Base-by-base conservation (phyloP, 2,113 vertebrate species). In the Romanogobio albipinnatus region DNA sequence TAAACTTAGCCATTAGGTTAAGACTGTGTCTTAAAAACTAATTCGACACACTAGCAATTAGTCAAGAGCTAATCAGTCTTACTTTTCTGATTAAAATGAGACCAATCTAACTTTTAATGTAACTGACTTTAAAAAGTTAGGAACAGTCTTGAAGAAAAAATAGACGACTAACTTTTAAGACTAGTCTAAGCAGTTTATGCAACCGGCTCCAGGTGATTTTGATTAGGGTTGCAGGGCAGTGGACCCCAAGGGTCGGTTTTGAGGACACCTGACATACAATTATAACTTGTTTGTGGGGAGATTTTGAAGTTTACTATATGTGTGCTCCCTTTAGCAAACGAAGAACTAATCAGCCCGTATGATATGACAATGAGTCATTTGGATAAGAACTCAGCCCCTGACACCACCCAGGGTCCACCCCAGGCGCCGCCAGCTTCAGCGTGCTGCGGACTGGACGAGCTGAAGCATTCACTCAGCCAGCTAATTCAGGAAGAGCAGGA, bases 291-390 rank as follows among this genome's bases (percentile, higher is more conserved):
- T 76, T 68, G 43, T 47, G 26, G 24, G 33, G n/a, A 73, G 4
- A 47, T 78, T 58, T 83, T 86, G 73, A 78, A 77, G 75, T 43
- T 62, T 84, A 71, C 76, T 81, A 22, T 85, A 79, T 88, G 68
- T 88, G 71, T 89, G 84, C 86, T 87, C 61, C 51, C 79, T 89
- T 86, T 82, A 89, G 88, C 78, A n/a, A 77, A 53, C 3, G 82
- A 78, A 70, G 85, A 86, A 11, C n/a, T 85, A 66, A 22, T 15
- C 39, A 83, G 59, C 62, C 84, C 81, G 1, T 36, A 22, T 70
- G 76, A 75, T 51, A 58, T 70, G 79, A 73, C 81, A 74, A 19
- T 59, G 61, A 80, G 47, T 56, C 17, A 56, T 36, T 70, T 68
- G 80, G 80, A 70, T 14, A 19, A 43, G 22, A 17, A 10, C 7